phyloP scores from a whole-genome alignment of 1,140 invertebrate genomes.

The Drosophila bifasciata region DNA sequence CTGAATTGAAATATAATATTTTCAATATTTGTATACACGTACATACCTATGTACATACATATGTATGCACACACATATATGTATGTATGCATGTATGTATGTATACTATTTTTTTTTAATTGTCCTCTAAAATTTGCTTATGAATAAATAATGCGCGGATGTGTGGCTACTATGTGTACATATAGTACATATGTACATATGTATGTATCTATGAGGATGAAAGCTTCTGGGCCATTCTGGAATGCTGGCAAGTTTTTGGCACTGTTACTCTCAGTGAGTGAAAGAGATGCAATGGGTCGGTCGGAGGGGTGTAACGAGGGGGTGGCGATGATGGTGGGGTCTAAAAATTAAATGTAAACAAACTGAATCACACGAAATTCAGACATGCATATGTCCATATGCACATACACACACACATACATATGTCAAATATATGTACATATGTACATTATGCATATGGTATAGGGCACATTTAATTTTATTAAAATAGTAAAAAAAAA shows the following conservation, averaged over 20 bases:
- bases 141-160: too few species aligned
- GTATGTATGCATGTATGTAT: constrained; percentile 6
- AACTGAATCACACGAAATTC: constrained; percentile 58
- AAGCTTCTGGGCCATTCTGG: constrained; percentile 9
- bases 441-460: not conserved
- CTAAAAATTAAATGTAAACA: constrained; percentile 62
- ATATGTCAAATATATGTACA: constrained; percentile 10
- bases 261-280: constrained; percentile 21
- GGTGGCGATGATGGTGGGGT: constrained; percentile 15
- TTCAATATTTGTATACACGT: constrained; percentile 31
- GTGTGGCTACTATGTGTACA: too few species aligned
- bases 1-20: constrained; percentile 59
- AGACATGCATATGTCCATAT: constrained; percentile 9
- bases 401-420: too few species aligned
- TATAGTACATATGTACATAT: too few species aligned
- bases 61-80: constrained; percentile 19
- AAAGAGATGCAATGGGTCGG: constrained; percentile 15
- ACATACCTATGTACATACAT: constrained; percentile 6
- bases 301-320: constrained; percentile 1
- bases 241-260: constrained; percentile 26
- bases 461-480: too few species aligned
- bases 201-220: constrained; percentile 7
- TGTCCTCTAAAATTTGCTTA: too few species aligned
- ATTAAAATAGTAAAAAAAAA: constrained; percentile 19
- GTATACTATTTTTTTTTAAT: not conserved